Base-by-base conservation (phyloP, 30 jellyfish, hydroid and myxozoan species). In the Turritopsis rubra region DNA sequence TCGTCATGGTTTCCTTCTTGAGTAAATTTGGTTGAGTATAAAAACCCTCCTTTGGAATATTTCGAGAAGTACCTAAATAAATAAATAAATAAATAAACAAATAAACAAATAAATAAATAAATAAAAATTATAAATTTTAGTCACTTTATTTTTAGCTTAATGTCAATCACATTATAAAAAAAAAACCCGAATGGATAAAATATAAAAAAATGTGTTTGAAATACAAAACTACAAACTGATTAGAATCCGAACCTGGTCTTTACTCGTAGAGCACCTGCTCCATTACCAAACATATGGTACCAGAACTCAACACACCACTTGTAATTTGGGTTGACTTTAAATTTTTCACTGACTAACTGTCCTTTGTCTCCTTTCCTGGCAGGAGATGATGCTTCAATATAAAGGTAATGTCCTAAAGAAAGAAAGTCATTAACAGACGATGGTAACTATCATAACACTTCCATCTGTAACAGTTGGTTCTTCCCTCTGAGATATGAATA, bases 241-340 rank as follows among this genome's bases (percentile, higher is more conserved):
- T 41, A 22, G 41, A 16, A 17, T 79, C 52, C 87, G 20, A 41
- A 91, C 89, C 93, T 84, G 29, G 96, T 53, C 85, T 79, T 89
- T 52, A 92, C 90, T 1, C 87, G 21, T n/a, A 92, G 85, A 16
- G 83, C 81, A 18, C 96, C 98, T 19, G 88, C 83, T 19, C 93
- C 78, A 23, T 65, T 60, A 41, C 98, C 98, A 72, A 68, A 79
- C 98, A 92, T 92, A 86, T 92, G 96, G 79, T 88, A 92, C 90
- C 96, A 92, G 87, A 92, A 92, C 65, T 92, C 53, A 80, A 92
- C 84, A 53, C 98, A 92, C 98, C 98, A 92, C 27, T 88, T 84
- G 88, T 21, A 92, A 80, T 92, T 93, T 19, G 98, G 98, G 75
- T 88, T 88, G 29, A 92, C 95, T 83, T 88, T 84, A 82, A 88